phyloP scores from a whole-genome alignment of 2,113 vertebrate genomes.

The Aviceda subcristata region DNA sequence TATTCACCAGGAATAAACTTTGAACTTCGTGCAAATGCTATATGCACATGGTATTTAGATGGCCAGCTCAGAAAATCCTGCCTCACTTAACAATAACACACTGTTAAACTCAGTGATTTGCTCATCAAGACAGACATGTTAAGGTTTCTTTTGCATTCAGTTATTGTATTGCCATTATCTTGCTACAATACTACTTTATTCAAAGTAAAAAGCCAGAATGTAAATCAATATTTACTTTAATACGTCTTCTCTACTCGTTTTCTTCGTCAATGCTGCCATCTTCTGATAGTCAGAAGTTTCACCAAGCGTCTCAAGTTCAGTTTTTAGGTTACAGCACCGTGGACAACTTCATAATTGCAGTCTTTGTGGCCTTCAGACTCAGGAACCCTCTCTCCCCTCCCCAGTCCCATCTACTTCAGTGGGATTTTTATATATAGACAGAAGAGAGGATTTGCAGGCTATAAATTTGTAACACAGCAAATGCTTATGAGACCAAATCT shows the following conservation, averaged over 20 bases:
- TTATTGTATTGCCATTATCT: conserved; percentile 23
- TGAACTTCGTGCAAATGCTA: background rate
- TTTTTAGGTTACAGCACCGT: background rate
- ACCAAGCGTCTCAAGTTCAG: background rate
- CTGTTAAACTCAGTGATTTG: background rate
- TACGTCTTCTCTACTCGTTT: conserved; percentile 15
- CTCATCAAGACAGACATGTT: background rate
- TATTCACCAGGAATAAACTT: background rate
- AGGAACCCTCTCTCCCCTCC: background rate
- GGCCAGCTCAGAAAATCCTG: background rate
- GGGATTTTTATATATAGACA: background rate
- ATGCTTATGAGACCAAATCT: background rate
- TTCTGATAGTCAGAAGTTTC: conserved; percentile 50
- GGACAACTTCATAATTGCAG: background rate
- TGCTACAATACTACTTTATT: conserved; percentile 12
- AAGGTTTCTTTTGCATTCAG: conserved; percentile 8
- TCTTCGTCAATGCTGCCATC: conserved; percentile 78
- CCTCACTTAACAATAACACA: background rate
- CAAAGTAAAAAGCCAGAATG: background rate
- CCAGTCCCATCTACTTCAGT: background rate
- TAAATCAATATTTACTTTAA: background rate
- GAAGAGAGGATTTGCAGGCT: background rate
- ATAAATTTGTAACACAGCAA: background rate
- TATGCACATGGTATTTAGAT: background rate
- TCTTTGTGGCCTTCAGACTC: no score